phyloP scores from a whole-genome alignment of 2,888 invertebrate genomes.

The Metacarcinus magister region DNA sequence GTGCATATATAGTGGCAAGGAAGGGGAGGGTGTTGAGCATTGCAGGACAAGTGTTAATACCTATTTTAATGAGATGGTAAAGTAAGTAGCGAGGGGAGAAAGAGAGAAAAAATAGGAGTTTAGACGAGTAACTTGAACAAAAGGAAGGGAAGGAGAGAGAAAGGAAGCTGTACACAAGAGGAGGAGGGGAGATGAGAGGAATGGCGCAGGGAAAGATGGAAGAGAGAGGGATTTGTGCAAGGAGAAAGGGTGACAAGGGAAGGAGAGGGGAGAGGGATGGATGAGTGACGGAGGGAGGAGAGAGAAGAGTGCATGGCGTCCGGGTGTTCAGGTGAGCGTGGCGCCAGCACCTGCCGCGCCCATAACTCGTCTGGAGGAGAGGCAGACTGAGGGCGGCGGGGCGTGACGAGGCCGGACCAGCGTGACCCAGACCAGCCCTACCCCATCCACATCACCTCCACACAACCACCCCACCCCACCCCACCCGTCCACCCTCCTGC shows the following conservation, averaged over 20 bases:
- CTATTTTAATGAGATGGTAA: too few species aligned
- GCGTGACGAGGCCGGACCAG: slow-evolving; percentile 36
- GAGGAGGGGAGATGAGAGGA: neutral
- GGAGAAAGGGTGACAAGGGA: neutral
- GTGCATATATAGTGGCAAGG: too few species aligned
- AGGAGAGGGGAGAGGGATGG: neutral
- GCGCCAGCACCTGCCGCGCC: neutral
- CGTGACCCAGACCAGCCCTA: neutral
- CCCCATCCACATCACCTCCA: neutral
- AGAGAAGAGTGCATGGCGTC: neutral
- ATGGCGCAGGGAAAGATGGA: neutral
- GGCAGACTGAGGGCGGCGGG: slow-evolving; percentile 17
- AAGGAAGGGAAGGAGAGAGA: neutral
- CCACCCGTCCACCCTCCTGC: neutral
- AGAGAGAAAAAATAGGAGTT: neutral
- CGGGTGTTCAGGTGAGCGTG: neutral
- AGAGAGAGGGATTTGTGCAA: neutral
- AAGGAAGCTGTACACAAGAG: neutral
- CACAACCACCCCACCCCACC: neutral
- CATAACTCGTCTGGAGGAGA: neutral
- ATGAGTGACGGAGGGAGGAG: neutral
- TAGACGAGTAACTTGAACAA: neutral
- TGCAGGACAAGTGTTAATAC: too few species aligned
- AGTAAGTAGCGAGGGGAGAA: neutral
- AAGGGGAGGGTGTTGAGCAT: too few species aligned